A percentile compares a stretch with the other conserved stretches of the same genome.
Conservation (phyloP, 1,140 invertebrate genomes). For the Conus ventricosus region DNA sequence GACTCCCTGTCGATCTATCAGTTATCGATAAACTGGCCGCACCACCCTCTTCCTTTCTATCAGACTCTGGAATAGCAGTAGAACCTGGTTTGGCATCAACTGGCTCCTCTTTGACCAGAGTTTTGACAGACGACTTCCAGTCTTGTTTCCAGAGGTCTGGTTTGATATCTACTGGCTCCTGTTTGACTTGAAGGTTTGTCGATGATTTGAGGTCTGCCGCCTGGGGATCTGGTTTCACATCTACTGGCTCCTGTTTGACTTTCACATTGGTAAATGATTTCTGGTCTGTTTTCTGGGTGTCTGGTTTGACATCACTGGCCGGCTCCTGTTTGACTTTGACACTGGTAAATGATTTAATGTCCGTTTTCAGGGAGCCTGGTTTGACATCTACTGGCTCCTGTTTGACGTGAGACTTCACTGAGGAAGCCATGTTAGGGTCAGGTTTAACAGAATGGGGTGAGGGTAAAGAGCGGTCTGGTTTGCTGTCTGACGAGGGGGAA, state of each 20-base stretch:
- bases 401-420: constrained; percentile 11
- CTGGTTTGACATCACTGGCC: not conserved
- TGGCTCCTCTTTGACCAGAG: not conserved
- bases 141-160: not conserved
- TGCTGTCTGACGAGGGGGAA: constrained; percentile 4
- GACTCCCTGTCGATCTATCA: no score
- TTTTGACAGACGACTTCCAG: not conserved
- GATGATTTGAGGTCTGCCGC: not conserved
- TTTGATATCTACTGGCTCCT: not conserved
- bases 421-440: not conserved
- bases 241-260: constrained; percentile 11
- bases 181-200: not conserved
- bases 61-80: not conserved
- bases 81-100: not conserved
- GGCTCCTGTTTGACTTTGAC: constrained; percentile 5
- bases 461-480: not conserved
- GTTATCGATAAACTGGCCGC: no score
- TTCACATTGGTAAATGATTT: not conserved
- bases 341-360: not conserved
- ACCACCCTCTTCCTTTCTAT: not conserved
- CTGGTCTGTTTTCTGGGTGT: not conserved
- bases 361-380: not conserved
- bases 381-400: not conserved
- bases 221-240: not conserved
- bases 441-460: not conserved